phyloP scores from a whole-genome alignment of 2,113 vertebrate genomes.

The Galeopterus variegatus region DNA sequence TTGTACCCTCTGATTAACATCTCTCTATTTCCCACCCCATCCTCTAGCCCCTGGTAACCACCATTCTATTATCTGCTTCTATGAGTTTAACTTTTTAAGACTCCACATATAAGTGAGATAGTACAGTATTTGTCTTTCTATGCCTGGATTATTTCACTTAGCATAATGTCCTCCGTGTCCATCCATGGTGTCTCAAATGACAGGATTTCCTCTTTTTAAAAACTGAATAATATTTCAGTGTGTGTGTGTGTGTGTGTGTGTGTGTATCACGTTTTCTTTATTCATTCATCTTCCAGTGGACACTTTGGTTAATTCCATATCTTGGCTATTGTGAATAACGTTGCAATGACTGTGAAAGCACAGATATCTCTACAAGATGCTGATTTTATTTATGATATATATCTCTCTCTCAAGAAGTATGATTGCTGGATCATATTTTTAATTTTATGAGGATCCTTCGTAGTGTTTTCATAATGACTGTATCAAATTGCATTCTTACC shows the following conservation, averaged over 20 bases:
- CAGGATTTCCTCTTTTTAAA: not conserved
- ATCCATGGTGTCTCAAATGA: not conserved
- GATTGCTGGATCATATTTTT: not conserved
- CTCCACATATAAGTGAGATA: not conserved
- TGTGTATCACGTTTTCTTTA: not conserved
- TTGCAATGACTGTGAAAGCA: too few species aligned
- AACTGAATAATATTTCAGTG: too few species aligned
- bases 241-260: not conserved
- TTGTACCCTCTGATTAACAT: not conserved
- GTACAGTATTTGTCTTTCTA: not conserved
- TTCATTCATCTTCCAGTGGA: not conserved
- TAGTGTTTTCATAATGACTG: not conserved
- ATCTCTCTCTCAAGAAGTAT: not conserved
- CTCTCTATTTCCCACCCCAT: too few species aligned
- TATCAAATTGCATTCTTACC: not conserved
- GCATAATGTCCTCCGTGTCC: not conserved
- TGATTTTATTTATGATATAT: not conserved
- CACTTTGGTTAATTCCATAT: not conserved
- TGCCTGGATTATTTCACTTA: not conserved
- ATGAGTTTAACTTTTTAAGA: not conserved
- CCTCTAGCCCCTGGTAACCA: not conserved
- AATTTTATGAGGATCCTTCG: not conserved
- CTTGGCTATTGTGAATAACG: not conserved
- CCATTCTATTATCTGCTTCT: not conserved
- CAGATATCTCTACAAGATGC: not conserved